A percentile compares a stretch with the other conserved stretches of the same genome.
Evolutionary conservation across 2,888 invertebrate species (phyloP).

Genomic region (Ecdyonurus torrentis): DNA sequence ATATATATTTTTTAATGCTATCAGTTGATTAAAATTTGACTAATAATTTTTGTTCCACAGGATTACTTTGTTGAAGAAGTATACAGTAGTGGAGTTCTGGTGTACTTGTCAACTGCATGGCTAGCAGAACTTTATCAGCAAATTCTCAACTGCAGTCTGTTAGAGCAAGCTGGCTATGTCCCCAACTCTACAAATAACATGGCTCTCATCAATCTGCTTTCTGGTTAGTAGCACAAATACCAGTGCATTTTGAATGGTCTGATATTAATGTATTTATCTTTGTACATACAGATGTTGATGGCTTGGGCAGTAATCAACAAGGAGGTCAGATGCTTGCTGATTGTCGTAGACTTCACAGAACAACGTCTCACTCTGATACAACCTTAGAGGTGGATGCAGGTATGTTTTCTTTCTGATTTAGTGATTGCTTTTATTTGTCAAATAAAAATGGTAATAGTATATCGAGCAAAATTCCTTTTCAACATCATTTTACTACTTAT

Average conservation of each 20-base stretch:
- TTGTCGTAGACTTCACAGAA: conserved; percentile 69
- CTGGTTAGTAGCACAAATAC: conserved; percentile 33
- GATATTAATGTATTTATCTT: neutral
- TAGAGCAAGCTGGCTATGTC: conserved; percentile 50
- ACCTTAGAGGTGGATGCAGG: conserved; percentile 62
- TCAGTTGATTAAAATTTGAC: neutral
- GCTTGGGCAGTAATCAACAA: conserved; percentile 49
- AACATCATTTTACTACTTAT: neutral
- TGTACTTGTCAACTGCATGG: conserved; percentile 89
- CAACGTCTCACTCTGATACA: conserved; percentile 47
- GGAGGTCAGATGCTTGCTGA: conserved; percentile 66
- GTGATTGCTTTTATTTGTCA: conserved; percentile 1
- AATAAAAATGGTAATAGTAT: neutral
- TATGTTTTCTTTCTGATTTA: conserved; percentile 21
- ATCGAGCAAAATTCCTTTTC: neutral
- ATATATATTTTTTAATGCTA: too few species aligned
- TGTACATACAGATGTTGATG: conserved; percentile 54
- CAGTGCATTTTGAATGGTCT: neutral
- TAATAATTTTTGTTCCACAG: conserved; percentile 26
- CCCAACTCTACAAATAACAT: conserved; percentile 30
- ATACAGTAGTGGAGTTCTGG: conserved; percentile 78
- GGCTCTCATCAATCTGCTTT: conserved; percentile 54
- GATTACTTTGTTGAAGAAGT: conserved; percentile 85
- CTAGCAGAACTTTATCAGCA: conserved; percentile 82
- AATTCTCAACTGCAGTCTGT: conserved; percentile 52